Conservation (phyloP, 2,888 invertebrate genomes). For the Lasioglossum figueresi region DNA sequence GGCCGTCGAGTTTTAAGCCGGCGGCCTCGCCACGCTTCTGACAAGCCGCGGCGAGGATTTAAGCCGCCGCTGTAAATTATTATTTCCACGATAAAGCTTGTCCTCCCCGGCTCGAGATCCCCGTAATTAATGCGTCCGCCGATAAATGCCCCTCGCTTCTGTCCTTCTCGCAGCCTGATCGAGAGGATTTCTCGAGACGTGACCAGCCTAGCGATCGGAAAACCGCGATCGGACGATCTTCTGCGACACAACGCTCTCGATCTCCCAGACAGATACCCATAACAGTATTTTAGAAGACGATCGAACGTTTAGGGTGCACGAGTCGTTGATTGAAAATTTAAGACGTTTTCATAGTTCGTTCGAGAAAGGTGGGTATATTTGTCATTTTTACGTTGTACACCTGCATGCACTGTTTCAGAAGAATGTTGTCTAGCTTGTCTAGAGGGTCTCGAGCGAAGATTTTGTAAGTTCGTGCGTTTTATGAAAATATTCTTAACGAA, state of each 20-base stretch:
- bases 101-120: constrained; percentile 32
- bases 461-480: background rate
- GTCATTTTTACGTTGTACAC: background rate
- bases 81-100: constrained; percentile 74
- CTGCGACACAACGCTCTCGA: background rate
- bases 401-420: background rate
- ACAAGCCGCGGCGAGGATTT: constrained; percentile 63
- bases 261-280: background rate
- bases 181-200: constrained; percentile 53
- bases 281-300: background rate
- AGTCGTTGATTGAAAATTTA: background rate
- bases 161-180: constrained; percentile 37
- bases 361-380: background rate
- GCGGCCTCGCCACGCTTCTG: constrained; percentile 46
- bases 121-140: constrained; percentile 64
- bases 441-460: too few species aligned
- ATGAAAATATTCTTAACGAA: background rate
- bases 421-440: too few species aligned
- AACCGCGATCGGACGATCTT: background rate
- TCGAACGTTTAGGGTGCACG: background rate
- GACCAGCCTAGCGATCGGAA: constrained; percentile 41
- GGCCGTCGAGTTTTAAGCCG: constrained; percentile 27
- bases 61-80: constrained; percentile 75
- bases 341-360: background rate
- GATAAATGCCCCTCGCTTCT: constrained; percentile 49